Evolutionary conservation across 2,797 vertebrate genomes (phyloP), one percentile per base, ranked within the genome.

Genomic region (Diplodus sargus): DNA sequence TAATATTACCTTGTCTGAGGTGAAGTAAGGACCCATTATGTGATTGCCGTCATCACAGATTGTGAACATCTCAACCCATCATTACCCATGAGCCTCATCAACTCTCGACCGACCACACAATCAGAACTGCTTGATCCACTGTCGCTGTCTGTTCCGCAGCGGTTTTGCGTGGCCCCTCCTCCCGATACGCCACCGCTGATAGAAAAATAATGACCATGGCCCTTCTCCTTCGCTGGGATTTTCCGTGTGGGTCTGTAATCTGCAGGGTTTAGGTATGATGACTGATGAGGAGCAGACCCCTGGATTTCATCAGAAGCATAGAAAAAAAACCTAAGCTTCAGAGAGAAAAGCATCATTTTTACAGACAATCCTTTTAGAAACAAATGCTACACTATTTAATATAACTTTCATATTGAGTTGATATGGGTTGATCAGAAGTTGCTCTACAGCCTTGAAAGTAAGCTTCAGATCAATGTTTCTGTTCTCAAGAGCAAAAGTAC

Each of bases 1-100:
- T 67, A 30, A 42, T 68, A 73, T 78, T 61, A 84, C 67, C 30
- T 79, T 62, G n/a, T 48, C 52, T 34, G 25, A 64, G 59, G 71
- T 65, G 66, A 79, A 78, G 76, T 70, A 79, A 91, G 91, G 91
- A 95, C 91, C 94, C 90, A 69, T 82, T 86, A 71, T 65, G 47
- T 89, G 81, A 90, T 84, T 65, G 79, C 82, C 94, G 91, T 94
- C 95, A 95, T 95, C 95, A 91, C 89, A 95, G 93, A 89, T 87
- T 88, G 89, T 78, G 70, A 86, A 79, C 3, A 48, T 62, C 75
- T 78, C 70, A 74, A 77, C 69, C 75, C 68, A 3, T 81, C 83
- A 85, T 87, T 89, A 87, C 72, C 79, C 72, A 84, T 48, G 43
- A 82, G 78, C 66, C 76, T 83, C 84, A 84, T 89, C 89, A 83